Conservation (phyloP, 2,113 vertebrate genomes). For the Nymphicus hollandicus region DNA sequence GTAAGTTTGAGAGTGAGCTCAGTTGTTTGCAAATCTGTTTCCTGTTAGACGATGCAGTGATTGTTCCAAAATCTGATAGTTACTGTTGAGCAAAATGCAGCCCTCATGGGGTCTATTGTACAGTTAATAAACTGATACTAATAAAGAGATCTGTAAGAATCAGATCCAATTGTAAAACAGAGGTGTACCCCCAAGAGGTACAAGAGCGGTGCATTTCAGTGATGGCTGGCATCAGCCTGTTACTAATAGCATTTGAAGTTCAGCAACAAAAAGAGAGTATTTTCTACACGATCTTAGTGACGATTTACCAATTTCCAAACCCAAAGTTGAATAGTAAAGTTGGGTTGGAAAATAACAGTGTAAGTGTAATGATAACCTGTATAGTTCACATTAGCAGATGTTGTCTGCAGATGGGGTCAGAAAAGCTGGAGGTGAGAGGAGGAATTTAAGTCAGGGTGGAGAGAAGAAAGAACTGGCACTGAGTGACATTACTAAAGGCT, state of each 20-base stretch:
- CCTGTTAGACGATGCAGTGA: background rate
- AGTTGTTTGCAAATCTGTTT: conserved; percentile 16
- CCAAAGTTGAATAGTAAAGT: background rate
- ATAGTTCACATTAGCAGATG: background rate
- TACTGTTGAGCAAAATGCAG: background rate
- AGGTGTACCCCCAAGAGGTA: background rate
- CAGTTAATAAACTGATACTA: background rate
- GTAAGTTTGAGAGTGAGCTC: background rate
- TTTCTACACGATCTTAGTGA: background rate
- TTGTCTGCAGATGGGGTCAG: background rate
- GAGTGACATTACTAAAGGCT: background rate
- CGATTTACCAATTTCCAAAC: background rate
- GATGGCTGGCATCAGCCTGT: background rate
- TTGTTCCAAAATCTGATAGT: background rate
- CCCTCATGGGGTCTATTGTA: background rate
- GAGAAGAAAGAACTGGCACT: background rate
- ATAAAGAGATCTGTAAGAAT: background rate
- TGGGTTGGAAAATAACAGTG: background rate
- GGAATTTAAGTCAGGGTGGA: background rate
- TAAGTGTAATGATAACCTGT: background rate
- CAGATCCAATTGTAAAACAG: background rate
- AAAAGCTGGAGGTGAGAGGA: background rate
- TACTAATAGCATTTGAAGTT: background rate
- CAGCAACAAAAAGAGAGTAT: background rate
- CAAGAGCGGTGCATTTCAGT: background rate